phyloP scores from a whole-genome alignment of 2,888 invertebrate species.

The Phymatocera aterrima region DNA sequence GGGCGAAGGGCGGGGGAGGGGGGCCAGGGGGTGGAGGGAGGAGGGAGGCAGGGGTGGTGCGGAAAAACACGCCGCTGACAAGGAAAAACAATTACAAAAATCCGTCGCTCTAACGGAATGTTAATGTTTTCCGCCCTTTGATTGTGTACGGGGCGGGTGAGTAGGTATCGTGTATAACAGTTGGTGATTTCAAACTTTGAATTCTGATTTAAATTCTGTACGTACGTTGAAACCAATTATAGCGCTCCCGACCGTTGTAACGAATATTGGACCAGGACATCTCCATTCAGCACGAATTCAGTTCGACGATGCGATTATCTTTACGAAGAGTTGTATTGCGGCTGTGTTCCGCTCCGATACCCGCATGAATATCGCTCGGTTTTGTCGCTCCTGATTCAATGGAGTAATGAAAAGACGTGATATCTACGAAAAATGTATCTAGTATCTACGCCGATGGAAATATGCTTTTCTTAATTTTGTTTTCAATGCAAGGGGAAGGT shows the following conservation, averaged over 20 bases:
- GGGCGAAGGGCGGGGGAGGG: neutral
- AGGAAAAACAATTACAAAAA: slow-evolving; percentile 44
- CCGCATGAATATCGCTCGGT: neutral
- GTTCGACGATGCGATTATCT: slow-evolving; percentile 23
- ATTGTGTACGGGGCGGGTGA: neutral
- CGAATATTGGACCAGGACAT: slow-evolving; percentile 35
- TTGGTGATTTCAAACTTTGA: slow-evolving; percentile 30
- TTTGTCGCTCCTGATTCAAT: neutral
- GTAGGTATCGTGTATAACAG: neutral
- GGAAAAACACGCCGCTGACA: slow-evolving; percentile 14
- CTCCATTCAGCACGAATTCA: slow-evolving; percentile 33
- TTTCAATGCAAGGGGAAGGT: no score
- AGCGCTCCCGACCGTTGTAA: slow-evolving; percentile 11
- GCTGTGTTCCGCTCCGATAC: neutral
- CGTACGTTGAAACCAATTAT: slow-evolving; percentile 40
- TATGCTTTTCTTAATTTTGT: no score
- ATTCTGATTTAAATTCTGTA: slow-evolving; percentile 44
- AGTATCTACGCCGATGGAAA: no score
- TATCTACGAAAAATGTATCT: no score
- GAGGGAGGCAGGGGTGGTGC: neutral
- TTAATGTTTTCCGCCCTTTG: slow-evolving; percentile 37
- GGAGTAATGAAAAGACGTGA: neutral
- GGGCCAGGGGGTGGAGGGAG: neutral
- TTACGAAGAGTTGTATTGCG: neutral
- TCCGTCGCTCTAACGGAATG: slow-evolving; percentile 41